Percentiles rank a stretch among this genome's conserved stretches.
phyloP scores from a whole-genome alignment of 2,888 invertebrate species.

The Portevinia maculata region DNA sequence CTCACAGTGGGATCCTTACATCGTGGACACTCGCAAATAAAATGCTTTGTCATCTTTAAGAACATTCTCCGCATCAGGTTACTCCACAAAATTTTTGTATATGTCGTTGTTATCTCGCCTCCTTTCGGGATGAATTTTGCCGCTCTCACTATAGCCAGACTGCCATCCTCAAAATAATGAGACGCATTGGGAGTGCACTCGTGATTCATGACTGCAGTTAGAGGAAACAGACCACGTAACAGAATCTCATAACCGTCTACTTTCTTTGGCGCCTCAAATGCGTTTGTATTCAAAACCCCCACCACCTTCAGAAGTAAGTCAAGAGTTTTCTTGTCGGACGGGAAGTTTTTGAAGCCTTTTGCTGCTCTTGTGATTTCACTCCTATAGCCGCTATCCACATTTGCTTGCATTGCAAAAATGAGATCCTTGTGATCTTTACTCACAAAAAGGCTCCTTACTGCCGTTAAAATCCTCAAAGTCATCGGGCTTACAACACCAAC shows the following conservation, averaged over 20 bases:
- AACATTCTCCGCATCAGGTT: constrained; percentile 87
- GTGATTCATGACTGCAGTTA: constrained; percentile 89
- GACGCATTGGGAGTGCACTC: constrained; percentile 89
- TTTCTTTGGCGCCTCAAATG: constrained; percentile 81
- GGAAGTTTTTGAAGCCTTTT: constrained; percentile 81
- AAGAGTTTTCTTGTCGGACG: constrained; percentile 80
- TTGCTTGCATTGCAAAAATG: constrained; percentile 81
- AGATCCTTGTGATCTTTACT: constrained; percentile 79
- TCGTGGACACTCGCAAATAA: constrained; percentile 87
- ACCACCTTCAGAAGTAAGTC: constrained; percentile 80
- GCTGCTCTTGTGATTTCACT: constrained; percentile 81
- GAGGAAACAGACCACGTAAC: constrained; percentile 87
- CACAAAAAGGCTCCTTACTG: constrained; percentile 80
- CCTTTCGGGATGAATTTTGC: constrained; percentile 86
- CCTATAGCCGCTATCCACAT: constrained; percentile 80
- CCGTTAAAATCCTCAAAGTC: constrained; percentile 80
- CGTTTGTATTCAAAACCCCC: constrained; percentile 82
- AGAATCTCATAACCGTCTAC: constrained; percentile 81
- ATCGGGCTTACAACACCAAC: constrained; percentile 77
- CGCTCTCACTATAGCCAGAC: constrained; percentile 86
- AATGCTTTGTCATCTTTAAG: constrained; percentile 87
- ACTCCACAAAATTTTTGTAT: constrained; percentile 89
- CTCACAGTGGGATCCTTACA: constrained; percentile 88
- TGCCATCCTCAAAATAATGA: constrained; percentile 86
- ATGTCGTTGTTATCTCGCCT: constrained; percentile 87